Evolutionary conservation across 2,888 invertebrate species (phyloP).

Genomic region (Scelioninae gen. 1): DNA sequence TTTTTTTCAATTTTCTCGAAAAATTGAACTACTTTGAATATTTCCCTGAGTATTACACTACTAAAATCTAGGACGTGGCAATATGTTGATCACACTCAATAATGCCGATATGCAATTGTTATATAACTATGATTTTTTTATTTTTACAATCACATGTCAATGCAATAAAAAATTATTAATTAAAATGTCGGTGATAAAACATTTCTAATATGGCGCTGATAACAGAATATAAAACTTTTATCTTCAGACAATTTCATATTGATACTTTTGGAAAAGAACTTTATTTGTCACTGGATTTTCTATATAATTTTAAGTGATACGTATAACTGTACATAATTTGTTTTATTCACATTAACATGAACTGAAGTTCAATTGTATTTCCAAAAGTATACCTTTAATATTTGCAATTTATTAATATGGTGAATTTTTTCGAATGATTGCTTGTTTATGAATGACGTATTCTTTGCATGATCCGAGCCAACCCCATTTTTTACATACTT

Average conservation of each 20-base stretch:
- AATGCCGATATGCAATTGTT: constrained; percentile 26
- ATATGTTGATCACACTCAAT: constrained; percentile 24
- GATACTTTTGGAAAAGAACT: constrained; percentile 15
- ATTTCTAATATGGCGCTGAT: background rate
- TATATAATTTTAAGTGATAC: too few relatives aligned
- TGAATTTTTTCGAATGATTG: constrained; percentile 90
- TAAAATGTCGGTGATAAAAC: constrained; percentile 8
- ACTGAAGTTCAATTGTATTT: background rate
- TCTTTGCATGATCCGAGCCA: constrained; percentile 94
- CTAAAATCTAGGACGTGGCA: constrained; percentile 35
- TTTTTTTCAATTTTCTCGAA: background rate
- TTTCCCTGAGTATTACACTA: constrained; percentile 50
- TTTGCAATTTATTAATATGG: constrained; percentile 85
- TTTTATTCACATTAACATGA: background rate
- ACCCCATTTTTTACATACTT: constrained; percentile 90
- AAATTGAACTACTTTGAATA: constrained; percentile 33
- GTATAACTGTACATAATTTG: too few relatives aligned
- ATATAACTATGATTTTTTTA: constrained; percentile 19
- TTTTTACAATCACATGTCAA: background rate
- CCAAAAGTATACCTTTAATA: constrained; percentile 11
- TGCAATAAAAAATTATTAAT: constrained; percentile 16
- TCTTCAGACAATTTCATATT: background rate
- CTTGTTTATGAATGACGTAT: constrained; percentile 88
- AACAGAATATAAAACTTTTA: background rate
- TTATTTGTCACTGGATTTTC: too few relatives aligned